Conservation (phyloP, 2,113 vertebrate genomes). For the Osmerus mordax region DNA sequence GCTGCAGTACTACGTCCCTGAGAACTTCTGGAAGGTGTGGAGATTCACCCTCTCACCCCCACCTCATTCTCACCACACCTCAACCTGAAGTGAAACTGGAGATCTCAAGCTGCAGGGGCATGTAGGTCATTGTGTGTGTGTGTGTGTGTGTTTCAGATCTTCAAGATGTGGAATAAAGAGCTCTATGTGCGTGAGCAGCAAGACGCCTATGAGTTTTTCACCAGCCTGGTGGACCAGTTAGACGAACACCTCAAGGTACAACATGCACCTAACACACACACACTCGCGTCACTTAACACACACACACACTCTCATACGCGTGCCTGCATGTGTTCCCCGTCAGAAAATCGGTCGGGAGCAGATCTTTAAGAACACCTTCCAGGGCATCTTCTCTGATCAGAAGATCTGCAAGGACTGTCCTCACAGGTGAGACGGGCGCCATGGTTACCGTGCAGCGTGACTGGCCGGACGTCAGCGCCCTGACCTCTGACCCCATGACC, state of each 20-base stretch:
- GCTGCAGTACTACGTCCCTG: slow-evolving; percentile 96
- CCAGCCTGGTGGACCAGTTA: slow-evolving; percentile 96
- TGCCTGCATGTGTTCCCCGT: not conserved
- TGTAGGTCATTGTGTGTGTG: not conserved
- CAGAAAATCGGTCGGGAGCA: slow-evolving; percentile 99
- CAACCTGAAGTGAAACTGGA: not conserved
- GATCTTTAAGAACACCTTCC: slow-evolving; percentile 99
- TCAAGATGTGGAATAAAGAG: slow-evolving; percentile 99
- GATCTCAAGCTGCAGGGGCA: not conserved
- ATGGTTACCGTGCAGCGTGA: too few relatives aligned
- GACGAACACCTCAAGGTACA: slow-evolving; percentile 96
- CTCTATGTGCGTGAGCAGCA: slow-evolving; percentile 96
- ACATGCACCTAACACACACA: not conserved
- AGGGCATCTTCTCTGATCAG: slow-evolving; percentile 98
- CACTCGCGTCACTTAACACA: not conserved
- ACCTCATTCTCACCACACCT: not conserved
- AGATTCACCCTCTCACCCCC: not conserved
- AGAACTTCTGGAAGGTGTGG: slow-evolving; percentile 99
- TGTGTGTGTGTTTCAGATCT: slow-evolving; percentile 80
- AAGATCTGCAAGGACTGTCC: slow-evolving; percentile 99
- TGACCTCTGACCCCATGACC: not conserved
- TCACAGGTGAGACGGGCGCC: slow-evolving; percentile 78
- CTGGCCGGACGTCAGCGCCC: not conserved
- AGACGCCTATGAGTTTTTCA: slow-evolving; percentile 98
- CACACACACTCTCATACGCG: not conserved